Base-by-base conservation (phyloP, 2,888 invertebrate species). In the Steinernema carpocapsae region DNA sequence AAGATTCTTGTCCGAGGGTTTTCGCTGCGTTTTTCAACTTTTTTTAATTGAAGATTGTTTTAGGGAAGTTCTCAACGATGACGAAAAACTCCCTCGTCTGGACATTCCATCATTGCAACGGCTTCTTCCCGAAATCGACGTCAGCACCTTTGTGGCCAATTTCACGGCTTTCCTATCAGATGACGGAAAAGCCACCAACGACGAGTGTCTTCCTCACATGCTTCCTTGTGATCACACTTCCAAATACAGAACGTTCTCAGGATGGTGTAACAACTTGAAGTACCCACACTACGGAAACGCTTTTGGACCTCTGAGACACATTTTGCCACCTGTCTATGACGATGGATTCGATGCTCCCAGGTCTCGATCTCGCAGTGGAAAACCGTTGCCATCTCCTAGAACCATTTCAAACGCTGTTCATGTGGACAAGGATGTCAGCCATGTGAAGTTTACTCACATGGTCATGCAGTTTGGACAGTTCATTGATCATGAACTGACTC, bases 341-440 rank as follows among this genome's bases (percentile, higher is more conserved):
- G 84, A 85, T 71, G 79, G 80, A 14, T 78, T 85, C 14, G 80
- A 83, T 24, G 43, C 76, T 4, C 86, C 86, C 7, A 77, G 86
- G n/a, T 74, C 76, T 0, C n/a, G 46, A 19, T 45, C 76, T 22
- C 76, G 74, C 24, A 92, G 92, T 37, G 82, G 84, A 17, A 89
- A 90, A 0, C 91, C 92, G 0, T 89, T 96, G 24, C 95, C 95
- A 0, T 94, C 94, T 32, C 94, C 95, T 0, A 91, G 96, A 51
- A 90, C 92, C 0, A 92, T 96, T 46, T 95, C 95, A 0, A 93
- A 94, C 0, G 92, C 92, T 0, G 93, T 96, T 71, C 96, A 96
- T 88, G 71, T 79, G 37, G 79, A 83, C 19, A 72, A 76, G 22
- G 77, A 78, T 0, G 71, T 77, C 32, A 72, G 74, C 24, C 83